phyloP scores from a whole-genome alignment of 2,797 vertebrate species.

The Alectoris magna region DNA sequence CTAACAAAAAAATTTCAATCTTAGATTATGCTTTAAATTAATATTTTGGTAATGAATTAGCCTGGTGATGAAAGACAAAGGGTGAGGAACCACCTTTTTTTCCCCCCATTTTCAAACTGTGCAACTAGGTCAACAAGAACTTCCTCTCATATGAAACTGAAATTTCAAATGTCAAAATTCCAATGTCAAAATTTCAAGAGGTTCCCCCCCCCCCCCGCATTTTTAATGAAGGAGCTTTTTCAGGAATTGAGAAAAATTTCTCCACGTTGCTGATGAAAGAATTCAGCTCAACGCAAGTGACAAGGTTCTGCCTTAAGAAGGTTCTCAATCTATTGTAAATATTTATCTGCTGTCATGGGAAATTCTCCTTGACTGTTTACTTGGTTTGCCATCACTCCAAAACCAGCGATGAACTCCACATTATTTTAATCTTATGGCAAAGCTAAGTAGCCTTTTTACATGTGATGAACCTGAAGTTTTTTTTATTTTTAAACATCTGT shows the following conservation, averaged over 20 bases:
- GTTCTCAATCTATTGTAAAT: not conserved
- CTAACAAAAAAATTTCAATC: not conserved
- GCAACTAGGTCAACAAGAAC: not conserved
- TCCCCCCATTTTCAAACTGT: not conserved
- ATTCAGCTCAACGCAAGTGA: not conserved
- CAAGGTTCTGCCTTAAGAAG: not conserved
- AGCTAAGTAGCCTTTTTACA: not conserved
- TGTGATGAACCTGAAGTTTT: not conserved
- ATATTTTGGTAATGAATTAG: not conserved
- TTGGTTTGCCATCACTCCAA: not conserved
- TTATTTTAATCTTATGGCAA: not conserved
- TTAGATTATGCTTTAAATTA: not conserved
- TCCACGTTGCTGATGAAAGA: not conserved
- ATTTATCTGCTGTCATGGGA: not conserved
- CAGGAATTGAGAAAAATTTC: not conserved
- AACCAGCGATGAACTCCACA: not conserved
- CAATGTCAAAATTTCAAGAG: not conserved
- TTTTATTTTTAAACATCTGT: slow-evolving; percentile 14
- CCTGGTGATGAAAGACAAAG: not conserved
- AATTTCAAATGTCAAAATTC: not conserved
- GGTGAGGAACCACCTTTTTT: not conserved
- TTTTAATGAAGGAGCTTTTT: slow-evolving; percentile 1
- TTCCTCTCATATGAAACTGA: not conserved
- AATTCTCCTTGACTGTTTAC: not conserved
- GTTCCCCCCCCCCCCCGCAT: not conserved